These are phyloP conservation scores for Phoenicopterus ruber DNA, from an alignment of 2,113 vertebrate genomes.

Conservation along the genomic window DNA sequence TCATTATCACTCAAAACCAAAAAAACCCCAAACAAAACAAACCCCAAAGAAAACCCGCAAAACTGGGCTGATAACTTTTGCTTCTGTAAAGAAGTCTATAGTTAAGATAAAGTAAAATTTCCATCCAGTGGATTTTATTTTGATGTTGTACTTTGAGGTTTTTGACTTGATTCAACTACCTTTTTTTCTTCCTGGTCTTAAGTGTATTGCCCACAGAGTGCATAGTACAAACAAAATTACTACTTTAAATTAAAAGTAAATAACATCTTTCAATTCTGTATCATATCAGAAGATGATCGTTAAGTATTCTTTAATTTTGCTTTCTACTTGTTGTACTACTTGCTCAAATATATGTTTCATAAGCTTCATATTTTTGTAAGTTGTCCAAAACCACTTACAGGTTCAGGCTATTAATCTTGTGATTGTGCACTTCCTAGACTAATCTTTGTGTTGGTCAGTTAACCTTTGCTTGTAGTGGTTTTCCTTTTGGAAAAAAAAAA, in stretches of 20 bases:
- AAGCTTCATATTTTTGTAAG: neutral
- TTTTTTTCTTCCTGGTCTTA: neutral
- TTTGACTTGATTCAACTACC: neutral
- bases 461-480: neutral
- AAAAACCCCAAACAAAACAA: neutral
- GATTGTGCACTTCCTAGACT: neutral
- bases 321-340: neutral
- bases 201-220: neutral
- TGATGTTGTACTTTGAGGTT: neutral
- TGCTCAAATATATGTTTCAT: neutral
- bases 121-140: neutral
- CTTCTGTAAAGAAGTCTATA: neutral
- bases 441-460: neutral
- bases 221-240: neutral
- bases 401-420: neutral
- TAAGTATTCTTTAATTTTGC: neutral
- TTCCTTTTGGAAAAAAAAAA: neutral
- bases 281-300: neutral
- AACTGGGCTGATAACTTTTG: neutral
- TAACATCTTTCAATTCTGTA: neutral
- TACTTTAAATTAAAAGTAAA: neutral
- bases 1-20: neutral
- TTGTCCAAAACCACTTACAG: neutral
- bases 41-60: neutral
- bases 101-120: neutral